Base-by-base conservation (phyloP, 92 coral and sea anemone species). In the Plumapathes pennacea region DNA sequence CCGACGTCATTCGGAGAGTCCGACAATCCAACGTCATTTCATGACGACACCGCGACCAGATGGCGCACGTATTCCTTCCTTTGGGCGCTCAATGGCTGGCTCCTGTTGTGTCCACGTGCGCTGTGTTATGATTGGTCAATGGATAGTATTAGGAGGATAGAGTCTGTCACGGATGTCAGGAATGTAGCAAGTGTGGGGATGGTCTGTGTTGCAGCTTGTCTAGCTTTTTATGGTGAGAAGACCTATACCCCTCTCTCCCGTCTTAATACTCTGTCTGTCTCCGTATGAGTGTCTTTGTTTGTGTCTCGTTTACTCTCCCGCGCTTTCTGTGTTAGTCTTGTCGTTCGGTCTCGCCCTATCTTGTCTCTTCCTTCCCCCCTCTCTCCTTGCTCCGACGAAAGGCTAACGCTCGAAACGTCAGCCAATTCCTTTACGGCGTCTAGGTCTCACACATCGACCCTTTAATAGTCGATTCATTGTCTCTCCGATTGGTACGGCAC, bases 51-150 rank as follows among this genome's bases (percentile, higher is more conserved):
- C 10, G 79, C 84, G 88, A 89, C 96, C n/a, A 71, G 96, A 53
- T 39, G 74, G 25, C 59, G 90, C 38, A 89, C 96, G 4, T 84
- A 79, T 22, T 40, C 69, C 7, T 84, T 74, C 64, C 52, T 89
- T 18, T 43, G 84, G 17, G 65, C 83, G 22, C 26, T 63, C 19
- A 89, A 89, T 36, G 81, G 74, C 11, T 77, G 96, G 73, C 51
- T 89, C 31, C 47, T 89, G 28, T 50, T 89, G 33, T 74, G 80
- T 27, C 91, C 91, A 1, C 64, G 59, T 38, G 70, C 32, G 14
- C 81, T 89, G 61, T 89, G 96, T 21, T 89, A 78, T 67, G 96
- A 89, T 65, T 89, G 96, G 96, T 85, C 90, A 18, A 89, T 89
- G 96, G 96, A 78, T 33, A 89, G 96, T 52, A 89, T 89, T 30